Percentiles rank a stretch among this genome's conserved stretches.
Conservation (phyloP, 2,888 invertebrate species). For the Noctua fimbriata region DNA sequence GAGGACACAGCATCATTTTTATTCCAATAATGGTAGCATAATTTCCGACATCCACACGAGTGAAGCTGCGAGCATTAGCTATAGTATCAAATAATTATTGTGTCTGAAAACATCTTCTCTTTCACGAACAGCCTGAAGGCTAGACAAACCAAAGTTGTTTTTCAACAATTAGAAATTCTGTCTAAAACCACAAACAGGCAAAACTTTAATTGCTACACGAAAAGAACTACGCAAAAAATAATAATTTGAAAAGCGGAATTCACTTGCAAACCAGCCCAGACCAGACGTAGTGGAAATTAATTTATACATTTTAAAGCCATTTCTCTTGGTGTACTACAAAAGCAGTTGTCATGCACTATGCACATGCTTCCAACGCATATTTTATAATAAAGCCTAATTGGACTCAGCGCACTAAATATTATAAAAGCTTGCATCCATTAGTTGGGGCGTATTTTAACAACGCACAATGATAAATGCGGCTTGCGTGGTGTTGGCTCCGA, state of each 20-base stretch:
- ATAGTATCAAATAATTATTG: neutral
- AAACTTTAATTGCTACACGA: slow-evolving; percentile 17
- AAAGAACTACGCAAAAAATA: slow-evolving; percentile 18
- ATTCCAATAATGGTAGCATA: neutral
- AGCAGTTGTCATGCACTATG: slow-evolving; percentile 44
- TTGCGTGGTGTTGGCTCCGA: slow-evolving; percentile 26
- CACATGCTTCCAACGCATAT: slow-evolving; percentile 50
- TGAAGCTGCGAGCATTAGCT: neutral
- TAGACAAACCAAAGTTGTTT: neutral
- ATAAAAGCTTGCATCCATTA: slow-evolving; percentile 67
- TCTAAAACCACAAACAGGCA: slow-evolving; percentile 1
- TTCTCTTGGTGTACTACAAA: slow-evolving; percentile 30
- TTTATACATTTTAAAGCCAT: slow-evolving; percentile 42
- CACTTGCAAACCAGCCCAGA: slow-evolving; percentile 1
- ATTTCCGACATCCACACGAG: neutral
- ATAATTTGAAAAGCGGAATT: slow-evolving; percentile 6
- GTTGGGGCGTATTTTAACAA: slow-evolving; percentile 68
- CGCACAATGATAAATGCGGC: slow-evolving; percentile 52
- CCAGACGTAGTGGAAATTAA: slow-evolving; percentile 19
- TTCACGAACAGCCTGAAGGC: neutral
- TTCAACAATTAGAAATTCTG: neutral
- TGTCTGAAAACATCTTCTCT: neutral
- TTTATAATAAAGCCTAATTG: slow-evolving; percentile 63
- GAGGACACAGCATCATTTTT: neutral
- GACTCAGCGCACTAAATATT: slow-evolving; percentile 51